Conservation (phyloP, 2,113 vertebrate genomes). For the Jacana jacana region DNA sequence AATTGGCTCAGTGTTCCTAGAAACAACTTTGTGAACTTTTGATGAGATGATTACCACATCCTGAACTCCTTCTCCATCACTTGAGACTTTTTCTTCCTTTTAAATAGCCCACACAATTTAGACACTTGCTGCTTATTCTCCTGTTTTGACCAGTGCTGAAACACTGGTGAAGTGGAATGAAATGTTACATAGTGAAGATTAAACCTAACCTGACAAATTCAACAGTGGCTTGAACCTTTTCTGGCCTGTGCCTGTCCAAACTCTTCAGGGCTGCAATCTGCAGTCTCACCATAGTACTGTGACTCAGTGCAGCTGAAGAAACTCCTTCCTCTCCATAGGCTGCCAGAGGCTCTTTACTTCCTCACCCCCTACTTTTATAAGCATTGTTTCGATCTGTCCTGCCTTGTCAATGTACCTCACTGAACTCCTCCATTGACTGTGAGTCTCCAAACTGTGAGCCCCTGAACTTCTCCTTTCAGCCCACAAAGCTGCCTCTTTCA, state of each 20-base stretch:
- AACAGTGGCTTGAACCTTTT: background rate
- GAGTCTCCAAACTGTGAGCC: background rate
- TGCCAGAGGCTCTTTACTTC: background rate
- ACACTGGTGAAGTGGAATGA: background rate
- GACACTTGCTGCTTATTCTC: background rate
- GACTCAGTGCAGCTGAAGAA: background rate
- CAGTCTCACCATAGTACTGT: background rate
- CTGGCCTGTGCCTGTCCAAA: too few relatives aligned
- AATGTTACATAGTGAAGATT: background rate
- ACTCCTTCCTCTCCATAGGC: background rate
- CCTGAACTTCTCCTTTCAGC: background rate
- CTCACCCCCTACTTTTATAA: background rate
- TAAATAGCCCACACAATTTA: background rate
- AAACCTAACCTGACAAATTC: background rate
- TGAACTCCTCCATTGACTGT: background rate
- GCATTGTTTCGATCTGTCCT: background rate
- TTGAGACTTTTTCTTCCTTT: background rate
- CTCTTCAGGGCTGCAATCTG: background rate
- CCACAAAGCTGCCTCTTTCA: background rate
- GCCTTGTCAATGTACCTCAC: background rate
- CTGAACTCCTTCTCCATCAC: background rate
- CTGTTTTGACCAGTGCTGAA: background rate
- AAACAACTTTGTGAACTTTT: conserved; percentile 19
- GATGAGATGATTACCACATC: background rate
- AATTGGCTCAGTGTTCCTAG: conserved; percentile 29